Percentiles rank a stretch among this genome's conserved stretches.
These are phyloP conservation scores for Cheilosia grossa DNA, from an alignment of 2,888 invertebrate genomes.

Conservation along the genomic window DNA sequence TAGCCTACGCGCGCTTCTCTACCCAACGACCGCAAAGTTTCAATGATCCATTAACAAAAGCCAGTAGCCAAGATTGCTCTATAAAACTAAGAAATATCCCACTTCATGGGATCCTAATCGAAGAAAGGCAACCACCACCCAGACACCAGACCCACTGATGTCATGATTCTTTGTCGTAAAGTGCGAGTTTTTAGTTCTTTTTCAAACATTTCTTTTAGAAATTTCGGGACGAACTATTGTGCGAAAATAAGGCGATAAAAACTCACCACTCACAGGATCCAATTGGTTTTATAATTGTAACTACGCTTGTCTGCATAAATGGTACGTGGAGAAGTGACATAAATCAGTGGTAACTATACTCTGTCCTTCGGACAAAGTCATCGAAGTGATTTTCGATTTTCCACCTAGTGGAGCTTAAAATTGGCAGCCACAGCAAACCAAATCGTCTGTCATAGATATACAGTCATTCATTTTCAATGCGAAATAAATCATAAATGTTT, in stretches of 20 bases:
- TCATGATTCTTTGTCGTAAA: conserved; percentile 1
- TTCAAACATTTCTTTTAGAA: background rate
- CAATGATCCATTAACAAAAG: conserved; percentile 44
- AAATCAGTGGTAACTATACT: no score
- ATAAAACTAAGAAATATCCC: conserved; percentile 36
- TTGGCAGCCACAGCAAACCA: background rate
- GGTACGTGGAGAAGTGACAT: background rate
- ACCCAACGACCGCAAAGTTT: conserved; percentile 29
- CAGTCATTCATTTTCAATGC: conserved; percentile 12
- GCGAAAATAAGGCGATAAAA: background rate
- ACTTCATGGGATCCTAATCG: conserved; percentile 25
- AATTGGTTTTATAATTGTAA: conserved; percentile 12
- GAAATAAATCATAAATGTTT: conserved; percentile 56
- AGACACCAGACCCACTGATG: background rate
- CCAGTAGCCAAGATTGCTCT: conserved; percentile 27
- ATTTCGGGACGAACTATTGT: conserved; percentile 23
- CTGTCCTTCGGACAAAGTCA: background rate
- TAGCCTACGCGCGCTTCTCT: conserved; percentile 5
- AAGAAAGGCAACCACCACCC: conserved; percentile 14
- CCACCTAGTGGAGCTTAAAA: conserved; percentile 13
- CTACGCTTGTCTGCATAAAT: background rate
- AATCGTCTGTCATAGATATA: background rate
- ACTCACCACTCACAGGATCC: background rate
- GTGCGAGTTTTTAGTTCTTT: background rate
- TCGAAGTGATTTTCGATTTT: background rate